Evolutionary conservation across 2,797 vertebrate species (phyloP), one percentile per base, ranked within the genome.

Genomic region (Pipistrellus pygmaeus): DNA sequence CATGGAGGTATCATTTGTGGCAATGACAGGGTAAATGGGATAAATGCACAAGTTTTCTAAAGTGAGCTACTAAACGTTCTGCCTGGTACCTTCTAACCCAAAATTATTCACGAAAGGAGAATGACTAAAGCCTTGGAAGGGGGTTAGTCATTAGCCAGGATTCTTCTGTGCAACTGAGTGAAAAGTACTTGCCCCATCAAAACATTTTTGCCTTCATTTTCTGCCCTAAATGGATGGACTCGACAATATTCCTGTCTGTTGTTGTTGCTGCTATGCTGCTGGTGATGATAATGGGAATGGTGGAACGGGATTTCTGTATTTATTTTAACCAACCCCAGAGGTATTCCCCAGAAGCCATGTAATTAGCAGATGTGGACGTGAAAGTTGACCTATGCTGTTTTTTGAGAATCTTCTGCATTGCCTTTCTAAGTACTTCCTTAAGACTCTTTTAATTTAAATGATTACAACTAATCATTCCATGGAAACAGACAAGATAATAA

Each of bases 21-120:
- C 62, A 27, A 81, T 87, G 64, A 72, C 38, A 73, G 69, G 73
- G 53, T 57, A 68, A 15, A 80, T 78, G 25, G 71, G 64, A 32
- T 88, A 82, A 85, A 64, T 87, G 86, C 48, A 85, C 51, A 80
- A 6, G 15, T 68, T 82, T 89, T 85, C 55, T 78, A 73, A 84
- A 82, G 27, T 7, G 38, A 78, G 38, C 48, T 60, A 15, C 30
- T 41, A 18, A 93, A 46, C 8, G 1, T 81, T 25, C 69, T 64
- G 85, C 25, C 72, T 60, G 85, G 11, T 83, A 57, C 75, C 2
- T 90, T 80, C 78, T 71, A 72, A 68, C 30, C 69, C 30, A 1
- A 35, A 30, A 75, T 62, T 82, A 6, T 57, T 77, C 46, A 71
- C 7, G 27, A 14, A 83, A 78, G 78, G 41, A 48, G n/a, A 27